A percentile compares a stretch with the other conserved stretches of the same genome.
Conservation (phyloP, 2,797 vertebrate genomes). For the Ispidina picta region DNA sequence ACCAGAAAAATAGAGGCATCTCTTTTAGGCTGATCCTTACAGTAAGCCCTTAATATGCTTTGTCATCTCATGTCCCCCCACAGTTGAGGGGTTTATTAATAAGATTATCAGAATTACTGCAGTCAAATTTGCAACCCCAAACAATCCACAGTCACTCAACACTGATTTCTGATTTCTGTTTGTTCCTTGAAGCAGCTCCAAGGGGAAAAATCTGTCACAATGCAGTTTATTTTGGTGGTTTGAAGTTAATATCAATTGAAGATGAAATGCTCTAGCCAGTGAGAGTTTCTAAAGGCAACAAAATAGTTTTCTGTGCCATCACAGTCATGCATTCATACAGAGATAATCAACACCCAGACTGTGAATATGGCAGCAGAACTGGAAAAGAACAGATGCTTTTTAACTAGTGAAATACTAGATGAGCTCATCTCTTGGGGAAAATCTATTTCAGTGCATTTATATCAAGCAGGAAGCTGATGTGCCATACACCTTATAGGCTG, state of each 20-base stretch:
- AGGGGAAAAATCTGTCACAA: background rate
- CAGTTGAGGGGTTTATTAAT: background rate
- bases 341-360: background rate
- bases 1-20: background rate
- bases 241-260: background rate
- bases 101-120: background rate
- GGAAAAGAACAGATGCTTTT: background rate
- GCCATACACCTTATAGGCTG: rapidly evolving
- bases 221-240: background rate
- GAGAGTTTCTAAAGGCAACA: background rate
- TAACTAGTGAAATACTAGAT: background rate
- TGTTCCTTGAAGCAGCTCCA: background rate
- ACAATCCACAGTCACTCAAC: background rate
- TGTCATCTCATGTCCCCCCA: background rate
- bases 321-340: background rate
- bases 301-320: background rate
- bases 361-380: background rate
- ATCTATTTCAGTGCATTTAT: background rate
- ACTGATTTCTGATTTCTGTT: background rate
- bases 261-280: background rate
- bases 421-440: background rate
- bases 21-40: background rate
- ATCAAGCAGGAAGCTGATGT: background rate
- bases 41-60: background rate
- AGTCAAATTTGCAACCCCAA: background rate